Base-by-base conservation (phyloP, 1,140 invertebrate genomes). In the Plodia interpunctella region DNA sequence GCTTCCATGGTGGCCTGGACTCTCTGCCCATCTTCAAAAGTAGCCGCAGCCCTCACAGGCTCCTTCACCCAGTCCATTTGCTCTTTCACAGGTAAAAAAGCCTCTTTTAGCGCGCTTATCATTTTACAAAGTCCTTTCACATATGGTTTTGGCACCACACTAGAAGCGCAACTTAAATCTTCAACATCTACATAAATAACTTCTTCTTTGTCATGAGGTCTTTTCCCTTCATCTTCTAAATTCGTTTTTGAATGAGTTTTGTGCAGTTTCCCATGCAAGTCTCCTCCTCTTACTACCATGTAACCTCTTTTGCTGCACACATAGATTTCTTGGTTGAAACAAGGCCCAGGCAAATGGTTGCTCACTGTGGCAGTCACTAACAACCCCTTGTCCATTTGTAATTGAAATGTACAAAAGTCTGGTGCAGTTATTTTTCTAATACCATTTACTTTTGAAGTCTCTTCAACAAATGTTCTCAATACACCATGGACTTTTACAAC, bases 321-420 rank as follows among this genome's bases (percentile, higher is more conserved):
- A 58, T 95, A 90, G 20, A 96, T 92, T 79, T 97, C 95, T 81
- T 96, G 95, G 63, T 94, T 92, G 63, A 94, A 94, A 63, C 89
- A 91, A 30, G 84, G 86, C 2, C 92, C 94, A 53, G 92, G 91
- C 30, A 94, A 82, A 68, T 95, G 94, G 80, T 95, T 96, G 75
- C 97, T 98, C 8, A 98, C 85, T 6, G 96, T 97, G 0, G 96
- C 95, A 1, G 96, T 98, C 1, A 97, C 97, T 63, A 97, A 88
- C 1, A 95, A 92, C 3, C 96, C 96, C 63, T 93, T 93, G 66
- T 94, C 93, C 78, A 99, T 92, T 90, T 98, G 97, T 94, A 99
- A 96, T 93, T 99, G 97, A 84, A 99, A 98, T 60, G 94, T 94
- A 79, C 97, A 98, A 85, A 98, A 99, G 87, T 99, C 98, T 56